phyloP scores from a whole-genome alignment of 2,797 vertebrate species.

The Tokudaia tokunoshimensis region DNA sequence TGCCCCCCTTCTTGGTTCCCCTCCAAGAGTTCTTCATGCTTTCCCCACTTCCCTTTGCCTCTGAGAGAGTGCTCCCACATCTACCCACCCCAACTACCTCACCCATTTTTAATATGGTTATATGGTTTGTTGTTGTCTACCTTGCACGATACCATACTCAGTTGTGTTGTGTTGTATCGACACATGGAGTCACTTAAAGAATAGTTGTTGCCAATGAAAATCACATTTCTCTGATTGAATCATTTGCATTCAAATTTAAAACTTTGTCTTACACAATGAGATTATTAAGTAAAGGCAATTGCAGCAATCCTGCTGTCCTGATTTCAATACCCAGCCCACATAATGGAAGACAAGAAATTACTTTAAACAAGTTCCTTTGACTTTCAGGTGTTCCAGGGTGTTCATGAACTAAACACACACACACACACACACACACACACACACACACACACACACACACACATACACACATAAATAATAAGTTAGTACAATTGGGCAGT shows the following conservation, averaged over 20 bases:
- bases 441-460: neutral
- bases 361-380: neutral
- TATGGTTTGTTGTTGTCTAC: neutral
- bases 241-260: neutral
- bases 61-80: neutral
- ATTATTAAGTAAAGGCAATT: neutral
- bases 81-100: neutral
- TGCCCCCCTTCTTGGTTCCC: neutral
- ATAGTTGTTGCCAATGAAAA: neutral
- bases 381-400: neutral
- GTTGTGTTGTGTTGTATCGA: neutral
- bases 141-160: neutral
- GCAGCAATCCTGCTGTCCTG: no score
- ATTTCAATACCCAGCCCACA: neutral
- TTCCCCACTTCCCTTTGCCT: fast-evolving
- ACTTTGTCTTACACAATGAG: neutral
- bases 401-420: neutral
- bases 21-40: neutral
- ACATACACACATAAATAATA: neutral
- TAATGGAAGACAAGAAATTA: neutral
- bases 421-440: neutral
- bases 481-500: no score
- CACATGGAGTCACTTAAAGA: neutral
- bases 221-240: neutral
- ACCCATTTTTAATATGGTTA: neutral